phyloP scores from a whole-genome alignment of 2,888 invertebrate species.

The Drepanosiphum platanoidis region DNA sequence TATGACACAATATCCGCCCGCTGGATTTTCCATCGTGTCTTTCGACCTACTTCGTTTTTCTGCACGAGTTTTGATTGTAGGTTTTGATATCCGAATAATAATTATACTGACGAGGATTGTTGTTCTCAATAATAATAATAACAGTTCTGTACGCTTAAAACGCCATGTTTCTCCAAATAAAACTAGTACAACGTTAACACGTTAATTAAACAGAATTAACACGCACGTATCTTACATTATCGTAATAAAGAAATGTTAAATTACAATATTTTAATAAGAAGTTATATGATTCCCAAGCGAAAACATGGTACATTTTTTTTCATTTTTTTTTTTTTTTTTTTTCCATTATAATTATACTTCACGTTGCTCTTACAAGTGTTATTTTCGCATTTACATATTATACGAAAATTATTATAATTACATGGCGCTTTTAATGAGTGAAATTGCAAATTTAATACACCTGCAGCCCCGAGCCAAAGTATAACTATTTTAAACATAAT shows the following conservation, averaged over 20 bases:
- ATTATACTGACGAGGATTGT: background rate
- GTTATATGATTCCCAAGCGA: constrained; percentile 24
- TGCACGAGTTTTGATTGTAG: background rate
- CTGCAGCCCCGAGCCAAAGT: background rate
- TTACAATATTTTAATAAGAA: constrained; percentile 12
- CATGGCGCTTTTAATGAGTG: background rate
- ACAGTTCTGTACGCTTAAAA: background rate
- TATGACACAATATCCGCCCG: background rate
- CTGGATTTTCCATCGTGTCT: background rate
- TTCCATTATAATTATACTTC: constrained; percentile 20
- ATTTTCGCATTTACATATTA: constrained; percentile 16
- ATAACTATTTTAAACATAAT: background rate
- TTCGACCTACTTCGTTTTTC: background rate
- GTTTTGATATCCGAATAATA: too few species aligned
- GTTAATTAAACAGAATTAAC: constrained; percentile 43
- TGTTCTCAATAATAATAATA: constrained; percentile 2
- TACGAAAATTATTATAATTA: constrained; percentile 6
- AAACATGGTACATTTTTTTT: constrained; percentile 25
- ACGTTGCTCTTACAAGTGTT: constrained; percentile 32
- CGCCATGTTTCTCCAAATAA: background rate
- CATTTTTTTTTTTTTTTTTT: background rate
- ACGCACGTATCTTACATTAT: constrained; percentile 25
- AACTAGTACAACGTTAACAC: constrained; percentile 25
- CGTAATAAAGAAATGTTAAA: constrained; percentile 24
- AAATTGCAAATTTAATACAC: background rate